Conservation (phyloP, 2,113 vertebrate species). For the Nerophis lumbriciformis region DNA sequence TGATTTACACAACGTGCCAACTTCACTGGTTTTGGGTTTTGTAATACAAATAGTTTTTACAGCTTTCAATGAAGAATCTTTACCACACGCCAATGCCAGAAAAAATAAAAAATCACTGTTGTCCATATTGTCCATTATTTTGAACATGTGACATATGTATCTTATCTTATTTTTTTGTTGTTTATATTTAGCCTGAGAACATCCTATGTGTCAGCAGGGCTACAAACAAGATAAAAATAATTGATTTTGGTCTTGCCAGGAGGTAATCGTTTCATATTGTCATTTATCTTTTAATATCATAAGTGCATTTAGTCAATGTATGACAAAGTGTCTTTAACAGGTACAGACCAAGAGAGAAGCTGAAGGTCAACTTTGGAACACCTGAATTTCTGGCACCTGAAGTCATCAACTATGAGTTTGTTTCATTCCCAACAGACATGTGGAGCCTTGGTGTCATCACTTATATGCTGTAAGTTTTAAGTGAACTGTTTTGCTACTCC, state of each 20-base stretch:
- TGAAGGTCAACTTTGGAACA: conserved; percentile 93
- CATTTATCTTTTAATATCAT: background rate
- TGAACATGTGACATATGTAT: background rate
- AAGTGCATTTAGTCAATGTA: background rate
- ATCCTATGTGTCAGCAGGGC: conserved; percentile 92
- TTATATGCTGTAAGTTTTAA: conserved; percentile 89
- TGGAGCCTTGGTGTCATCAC: conserved; percentile 96
- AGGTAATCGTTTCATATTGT: conserved; percentile 71
- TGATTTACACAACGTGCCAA: no score
- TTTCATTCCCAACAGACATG: conserved; percentile 97
- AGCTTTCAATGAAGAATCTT: no score
- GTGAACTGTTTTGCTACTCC: background rate
- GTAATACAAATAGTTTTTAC: no score
- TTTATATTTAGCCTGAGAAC: conserved; percentile 86
- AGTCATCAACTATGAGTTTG: conserved; percentile 96
- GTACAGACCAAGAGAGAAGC: conserved; percentile 94
- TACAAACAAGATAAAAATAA: conserved; percentile 95
- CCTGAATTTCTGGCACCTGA: conserved; percentile 96
- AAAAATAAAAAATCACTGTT: background rate
- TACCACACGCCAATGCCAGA: no score
- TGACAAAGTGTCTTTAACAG: conserved; percentile 54
- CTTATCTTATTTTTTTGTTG: background rate
- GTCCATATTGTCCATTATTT: no score
- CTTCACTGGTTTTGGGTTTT: no score
- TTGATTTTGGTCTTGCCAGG: conserved; percentile 96